Base-by-base conservation (phyloP, 2,797 vertebrate species). In the Vultur gryphus region DNA sequence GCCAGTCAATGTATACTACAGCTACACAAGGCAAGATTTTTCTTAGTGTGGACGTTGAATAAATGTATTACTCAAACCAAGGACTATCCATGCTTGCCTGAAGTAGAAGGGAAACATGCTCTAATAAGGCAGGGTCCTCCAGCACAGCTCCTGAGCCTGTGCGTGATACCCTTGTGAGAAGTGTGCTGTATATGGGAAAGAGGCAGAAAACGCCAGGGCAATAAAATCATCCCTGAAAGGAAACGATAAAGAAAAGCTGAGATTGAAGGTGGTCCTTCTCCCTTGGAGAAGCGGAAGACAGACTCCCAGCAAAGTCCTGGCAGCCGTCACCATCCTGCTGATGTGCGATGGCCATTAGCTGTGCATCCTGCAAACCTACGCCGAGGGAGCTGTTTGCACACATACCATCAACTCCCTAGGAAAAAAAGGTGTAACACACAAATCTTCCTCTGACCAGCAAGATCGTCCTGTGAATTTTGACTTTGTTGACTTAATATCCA, bases 261-360 rank as follows among this genome's bases (percentile, higher is more conserved):
- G 46, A 28, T 7, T 20, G 37, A 73, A 75, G 51, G 25, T 19
- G 39, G 33, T 35, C 16, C 19, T 75, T 71, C 69, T 81, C 2
- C 33, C 24, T 6, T 57, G 25, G 61, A 59, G 72, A 84, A 51
- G 21, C 0, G 8, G 61, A 69, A 62, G 44, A 39, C 16, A 17
- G 46, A 33, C 41, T 65, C 33, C 17, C 49, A 48, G 49, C 7
- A 33, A 73, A 35, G 43, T n/a, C 37, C 26, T 57, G 51, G 13
- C 43, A 55, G 52, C 70, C 4, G 0, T 25, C 55, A 43, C 52
- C 59, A 8, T 54, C 57, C 43, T 0, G 0, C 58, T 71, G 58
- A 35, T 29, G 57, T 21, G 52, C 2, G 6, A 10, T 21, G 43
- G 26, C 33, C 14, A 2, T 46, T 39, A 44, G 31, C 9, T 14